Conservation (phyloP, 1,140 invertebrate genomes). For the Pogonomyrmex californicus region DNA sequence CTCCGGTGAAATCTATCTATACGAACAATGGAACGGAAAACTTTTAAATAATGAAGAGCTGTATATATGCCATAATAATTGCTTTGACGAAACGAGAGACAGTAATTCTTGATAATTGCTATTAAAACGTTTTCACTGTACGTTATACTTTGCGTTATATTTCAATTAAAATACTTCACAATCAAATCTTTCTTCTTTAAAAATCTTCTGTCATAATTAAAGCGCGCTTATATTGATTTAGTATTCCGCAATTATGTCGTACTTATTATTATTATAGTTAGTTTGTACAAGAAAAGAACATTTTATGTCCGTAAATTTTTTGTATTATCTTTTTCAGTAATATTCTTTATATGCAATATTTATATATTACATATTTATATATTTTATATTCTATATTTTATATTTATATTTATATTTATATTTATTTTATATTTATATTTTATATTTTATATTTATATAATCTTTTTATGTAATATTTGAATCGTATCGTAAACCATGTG, state of each 20-base stretch:
- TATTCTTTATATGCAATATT: too few relatives aligned
- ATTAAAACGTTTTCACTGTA: neutral
- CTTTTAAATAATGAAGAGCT: conserved; percentile 10
- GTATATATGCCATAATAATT: neutral
- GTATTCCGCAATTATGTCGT: neutral
- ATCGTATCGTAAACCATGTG: neutral
- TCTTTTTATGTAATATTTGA: neutral
- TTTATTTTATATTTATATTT: too few relatives aligned
- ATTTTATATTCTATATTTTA: too few relatives aligned
- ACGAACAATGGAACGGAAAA: neutral
- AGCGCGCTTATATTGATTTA: conserved; percentile 16
- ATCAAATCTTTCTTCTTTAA: neutral
- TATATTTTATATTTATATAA: too few relatives aligned
- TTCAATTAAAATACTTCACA: neutral
- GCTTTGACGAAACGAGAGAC: neutral
- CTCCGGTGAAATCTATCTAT: neutral
- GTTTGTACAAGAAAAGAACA: neutral
- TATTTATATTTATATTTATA: too few relatives aligned
- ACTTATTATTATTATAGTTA: neutral
- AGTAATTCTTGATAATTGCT: conserved; percentile 25
- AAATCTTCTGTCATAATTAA: neutral
- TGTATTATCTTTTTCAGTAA: neutral
- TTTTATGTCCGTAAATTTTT: neutral
- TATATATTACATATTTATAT: too few relatives aligned
- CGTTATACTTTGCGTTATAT: neutral